phyloP scores from a whole-genome alignment of 2,797 vertebrate genomes.

The Phoeniculus purpureus region DNA sequence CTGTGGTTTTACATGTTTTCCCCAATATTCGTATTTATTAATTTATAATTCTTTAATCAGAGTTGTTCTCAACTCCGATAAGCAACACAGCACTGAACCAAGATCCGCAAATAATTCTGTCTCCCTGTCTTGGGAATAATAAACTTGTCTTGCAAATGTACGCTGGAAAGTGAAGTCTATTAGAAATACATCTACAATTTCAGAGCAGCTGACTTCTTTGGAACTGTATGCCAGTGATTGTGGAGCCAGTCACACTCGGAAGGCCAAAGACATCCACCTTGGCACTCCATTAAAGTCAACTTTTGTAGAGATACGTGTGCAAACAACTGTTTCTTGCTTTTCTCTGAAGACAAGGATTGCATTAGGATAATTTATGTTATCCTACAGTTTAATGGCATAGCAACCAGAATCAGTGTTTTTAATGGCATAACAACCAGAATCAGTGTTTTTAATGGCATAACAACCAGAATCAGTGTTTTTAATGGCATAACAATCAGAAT shows the following conservation, averaged over 20 bases:
- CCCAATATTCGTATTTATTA: background rate
- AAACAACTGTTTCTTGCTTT: background rate
- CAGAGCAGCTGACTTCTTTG: background rate
- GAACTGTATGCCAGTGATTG: background rate
- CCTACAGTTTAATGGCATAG: background rate
- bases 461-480: background rate
- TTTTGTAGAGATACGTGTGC: background rate
- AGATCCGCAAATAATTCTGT: background rate
- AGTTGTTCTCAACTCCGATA: constrained; percentile 1
- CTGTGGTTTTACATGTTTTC: background rate
- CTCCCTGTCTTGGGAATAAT: background rate
- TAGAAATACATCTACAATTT: background rate
- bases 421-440: background rate
- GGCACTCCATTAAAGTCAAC: background rate
- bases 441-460: background rate
- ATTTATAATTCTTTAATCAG: background rate
- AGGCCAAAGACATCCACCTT: background rate
- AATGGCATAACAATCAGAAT: background rate
- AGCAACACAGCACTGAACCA: background rate
- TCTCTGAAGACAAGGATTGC: background rate
- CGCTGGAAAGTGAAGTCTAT: background rate
- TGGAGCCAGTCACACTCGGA: background rate
- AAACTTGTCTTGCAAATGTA: background rate
- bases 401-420: background rate
- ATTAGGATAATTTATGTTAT: background rate